Percentiles rank a stretch among this genome's conserved stretches.
phyloP scores from a whole-genome alignment of 2,113 vertebrate genomes.

The Macroglossus sobrinus region DNA sequence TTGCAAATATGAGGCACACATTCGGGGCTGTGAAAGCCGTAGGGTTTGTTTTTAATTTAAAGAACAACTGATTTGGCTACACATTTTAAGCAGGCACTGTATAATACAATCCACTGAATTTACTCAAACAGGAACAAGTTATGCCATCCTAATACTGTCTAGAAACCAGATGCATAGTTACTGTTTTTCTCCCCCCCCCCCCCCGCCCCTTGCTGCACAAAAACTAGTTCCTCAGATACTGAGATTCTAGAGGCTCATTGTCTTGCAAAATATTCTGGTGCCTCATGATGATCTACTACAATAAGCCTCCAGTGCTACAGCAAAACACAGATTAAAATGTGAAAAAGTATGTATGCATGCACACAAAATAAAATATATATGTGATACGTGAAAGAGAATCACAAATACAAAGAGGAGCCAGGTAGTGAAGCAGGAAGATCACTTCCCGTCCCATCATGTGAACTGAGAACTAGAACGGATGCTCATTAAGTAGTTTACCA shows the following conservation, averaged over 20 bases:
- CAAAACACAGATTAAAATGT: slow-evolving; percentile 64
- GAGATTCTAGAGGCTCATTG: slow-evolving; percentile 52
- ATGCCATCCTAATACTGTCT: slow-evolving; percentile 59
- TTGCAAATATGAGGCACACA: slow-evolving; percentile 26
- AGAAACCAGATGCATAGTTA: slow-evolving; percentile 50
- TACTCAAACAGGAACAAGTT: slow-evolving; percentile 36
- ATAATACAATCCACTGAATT: slow-evolving; percentile 61
- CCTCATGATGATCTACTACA: slow-evolving; percentile 35
- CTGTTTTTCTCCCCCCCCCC: slow-evolving; percentile 29
- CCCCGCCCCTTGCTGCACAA: slow-evolving; percentile 52
- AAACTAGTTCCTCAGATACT: slow-evolving; percentile 61
- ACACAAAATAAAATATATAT: slow-evolving; percentile 67
- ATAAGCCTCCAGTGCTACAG: slow-evolving; percentile 50
- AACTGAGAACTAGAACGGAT: slow-evolving; percentile 65
- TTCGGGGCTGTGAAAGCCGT: slow-evolving; percentile 21
- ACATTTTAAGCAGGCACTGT: slow-evolving; percentile 69
- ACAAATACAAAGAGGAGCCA: slow-evolving; percentile 51
- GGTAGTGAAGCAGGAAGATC: slow-evolving; percentile 28
- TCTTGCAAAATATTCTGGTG: slow-evolving; percentile 67
- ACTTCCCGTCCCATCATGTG: slow-evolving; percentile 28
- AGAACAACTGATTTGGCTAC: slow-evolving; percentile 56
- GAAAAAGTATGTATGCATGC: slow-evolving; percentile 53
- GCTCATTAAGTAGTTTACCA: slow-evolving; percentile 69
- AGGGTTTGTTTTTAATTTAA: slow-evolving; percentile 72
- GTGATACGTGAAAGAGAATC: slow-evolving; percentile 43